These are phyloP conservation scores for Spilarctia lutea DNA, from an alignment of 2,888 invertebrate genomes.

Conservation along the genomic window DNA sequence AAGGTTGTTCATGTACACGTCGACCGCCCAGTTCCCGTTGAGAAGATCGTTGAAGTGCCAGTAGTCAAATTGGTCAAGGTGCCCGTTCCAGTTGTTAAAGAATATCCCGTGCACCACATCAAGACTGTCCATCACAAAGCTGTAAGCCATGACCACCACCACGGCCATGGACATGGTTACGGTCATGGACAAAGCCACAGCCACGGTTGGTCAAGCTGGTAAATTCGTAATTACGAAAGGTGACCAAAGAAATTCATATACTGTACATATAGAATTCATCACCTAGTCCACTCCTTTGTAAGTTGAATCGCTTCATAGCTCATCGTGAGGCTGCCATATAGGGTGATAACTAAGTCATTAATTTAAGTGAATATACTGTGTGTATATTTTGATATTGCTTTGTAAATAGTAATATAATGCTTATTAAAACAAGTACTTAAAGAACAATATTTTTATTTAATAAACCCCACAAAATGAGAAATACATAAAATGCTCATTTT, in stretches of 20 bases:
- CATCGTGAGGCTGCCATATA: slow-evolving; percentile 84
- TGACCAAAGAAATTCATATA: slow-evolving; percentile 42
- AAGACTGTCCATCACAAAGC: slow-evolving; percentile 82
- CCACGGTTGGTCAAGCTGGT: slow-evolving; percentile 61
- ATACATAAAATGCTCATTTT: neutral
- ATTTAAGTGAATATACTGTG: slow-evolving; percentile 72
- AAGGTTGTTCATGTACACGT: slow-evolving; percentile 85
- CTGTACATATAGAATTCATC: slow-evolving; percentile 47
- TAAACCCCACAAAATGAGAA: neutral
- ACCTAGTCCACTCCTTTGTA: slow-evolving; percentile 77
- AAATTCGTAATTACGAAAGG: slow-evolving; percentile 25
- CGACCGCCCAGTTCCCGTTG: slow-evolving; percentile 85
- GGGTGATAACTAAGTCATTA: slow-evolving; percentile 87
- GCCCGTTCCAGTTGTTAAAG: slow-evolving; percentile 78
- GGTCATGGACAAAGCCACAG: slow-evolving; percentile 43
- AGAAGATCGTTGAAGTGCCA: slow-evolving; percentile 83
- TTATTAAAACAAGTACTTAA: slow-evolving; percentile 76
- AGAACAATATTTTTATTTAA: slow-evolving; percentile 64
- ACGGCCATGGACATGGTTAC: slow-evolving; percentile 49
- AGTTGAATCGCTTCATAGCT: slow-evolving; percentile 77
- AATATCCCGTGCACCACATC: slow-evolving; percentile 76
- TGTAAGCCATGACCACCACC: slow-evolving; percentile 52
- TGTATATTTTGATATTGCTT: slow-evolving; percentile 67
- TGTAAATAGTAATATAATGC: slow-evolving; percentile 81
- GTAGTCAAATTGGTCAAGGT: slow-evolving; percentile 83